A percentile compares a stretch with the other conserved stretches of the same genome.
Evolutionary conservation across 2,888 invertebrate genomes (phyloP).

Genomic region (Dryobota labecula): DNA sequence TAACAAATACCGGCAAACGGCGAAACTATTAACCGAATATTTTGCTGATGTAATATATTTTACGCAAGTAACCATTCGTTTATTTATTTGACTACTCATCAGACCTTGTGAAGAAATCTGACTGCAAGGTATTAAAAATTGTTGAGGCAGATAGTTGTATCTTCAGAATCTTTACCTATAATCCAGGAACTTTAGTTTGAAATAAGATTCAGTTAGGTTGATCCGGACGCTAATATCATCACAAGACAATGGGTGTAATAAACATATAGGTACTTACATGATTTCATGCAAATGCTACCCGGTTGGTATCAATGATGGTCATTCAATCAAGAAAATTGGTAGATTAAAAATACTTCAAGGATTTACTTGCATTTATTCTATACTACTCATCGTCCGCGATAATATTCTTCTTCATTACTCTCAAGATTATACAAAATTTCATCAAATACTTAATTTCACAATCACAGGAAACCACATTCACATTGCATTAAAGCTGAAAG

Average conservation of each 20-base stretch:
- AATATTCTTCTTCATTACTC: neutral
- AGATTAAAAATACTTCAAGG: neutral
- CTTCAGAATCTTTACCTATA: neutral
- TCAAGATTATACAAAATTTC: neutral
- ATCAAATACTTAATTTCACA: neutral
- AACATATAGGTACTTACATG: neutral
- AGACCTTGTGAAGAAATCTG: neutral
- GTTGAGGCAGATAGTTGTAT: conserved; percentile 15
- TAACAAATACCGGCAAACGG: conserved; percentile 43
- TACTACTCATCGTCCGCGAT: no score
- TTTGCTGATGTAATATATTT: neutral
- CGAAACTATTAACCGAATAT: neutral
- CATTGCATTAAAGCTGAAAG: neutral
- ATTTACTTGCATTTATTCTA: neutral
- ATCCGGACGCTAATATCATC: neutral
- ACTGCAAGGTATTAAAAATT: neutral
- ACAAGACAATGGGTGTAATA: conserved; percentile 6
- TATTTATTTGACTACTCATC: neutral
- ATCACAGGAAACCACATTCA: neutral
- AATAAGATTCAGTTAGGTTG: neutral
- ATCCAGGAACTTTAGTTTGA: conserved; percentile 8
- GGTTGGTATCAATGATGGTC: neutral
- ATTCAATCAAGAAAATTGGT: neutral
- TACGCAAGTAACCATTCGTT: neutral
- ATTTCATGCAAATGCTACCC: neutral